These are phyloP conservation scores for Oreochromis mossambicus DNA, from an alignment of 2,797 vertebrate genomes.

Conservation along the genomic window DNA sequence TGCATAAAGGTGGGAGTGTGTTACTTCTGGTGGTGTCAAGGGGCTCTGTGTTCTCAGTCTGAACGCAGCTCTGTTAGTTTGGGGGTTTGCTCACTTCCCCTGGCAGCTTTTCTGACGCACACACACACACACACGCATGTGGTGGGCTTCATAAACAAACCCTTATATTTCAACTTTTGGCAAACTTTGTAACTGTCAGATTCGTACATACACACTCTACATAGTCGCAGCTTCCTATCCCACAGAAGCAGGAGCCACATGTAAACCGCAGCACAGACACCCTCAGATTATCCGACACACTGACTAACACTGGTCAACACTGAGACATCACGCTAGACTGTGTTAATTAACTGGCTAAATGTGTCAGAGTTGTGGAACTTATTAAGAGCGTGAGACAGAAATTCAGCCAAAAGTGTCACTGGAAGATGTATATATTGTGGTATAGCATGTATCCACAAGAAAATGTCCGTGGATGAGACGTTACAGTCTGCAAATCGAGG, in stretches of 20 bases:
- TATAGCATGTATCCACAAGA: background rate
- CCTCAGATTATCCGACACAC: background rate
- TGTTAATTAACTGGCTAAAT: background rate
- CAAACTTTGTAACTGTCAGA: slow-evolving; percentile 1
- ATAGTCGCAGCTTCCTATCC: background rate
- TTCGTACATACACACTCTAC: background rate
- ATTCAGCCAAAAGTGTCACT: background rate
- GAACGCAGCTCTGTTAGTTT: slow-evolving; percentile 70
- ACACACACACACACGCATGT: background rate
- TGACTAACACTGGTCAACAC: background rate
- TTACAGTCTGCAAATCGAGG: background rate
- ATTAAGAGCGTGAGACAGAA: background rate
- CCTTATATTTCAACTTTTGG: slow-evolving; percentile 14
- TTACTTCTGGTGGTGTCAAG: slow-evolving; percentile 54
- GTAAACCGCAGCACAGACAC: background rate
- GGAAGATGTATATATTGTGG: background rate
- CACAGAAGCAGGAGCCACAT: background rate
- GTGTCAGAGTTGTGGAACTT: background rate
- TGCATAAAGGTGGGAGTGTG: slow-evolving; percentile 63
- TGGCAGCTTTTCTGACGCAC: slow-evolving; percentile 53
- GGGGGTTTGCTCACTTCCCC: slow-evolving; percentile 68
- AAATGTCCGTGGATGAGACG: background rate
- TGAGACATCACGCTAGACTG: background rate
- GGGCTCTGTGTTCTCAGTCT: slow-evolving; percentile 70
- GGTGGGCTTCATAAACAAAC: background rate